These are phyloP conservation scores for Andrena bucephala DNA, from an alignment of 2,888 invertebrate genomes.

Conservation along the genomic window DNA sequence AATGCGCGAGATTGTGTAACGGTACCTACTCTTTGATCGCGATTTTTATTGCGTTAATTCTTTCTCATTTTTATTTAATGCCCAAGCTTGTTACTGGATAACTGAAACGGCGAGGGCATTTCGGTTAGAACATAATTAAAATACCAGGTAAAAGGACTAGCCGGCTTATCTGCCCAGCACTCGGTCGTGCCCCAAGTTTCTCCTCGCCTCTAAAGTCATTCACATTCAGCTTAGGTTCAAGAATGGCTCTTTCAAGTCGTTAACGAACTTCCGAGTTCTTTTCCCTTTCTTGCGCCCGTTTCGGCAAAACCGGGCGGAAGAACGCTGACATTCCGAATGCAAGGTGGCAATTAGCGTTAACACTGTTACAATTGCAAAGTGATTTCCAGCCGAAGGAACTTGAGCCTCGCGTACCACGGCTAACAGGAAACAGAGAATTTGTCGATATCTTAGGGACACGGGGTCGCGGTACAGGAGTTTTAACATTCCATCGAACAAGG, in stretches of 20 bases:
- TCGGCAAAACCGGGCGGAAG: constrained; percentile 32
- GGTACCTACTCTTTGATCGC: neutral
- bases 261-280: constrained; percentile 54
- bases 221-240: constrained; percentile 46
- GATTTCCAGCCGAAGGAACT: constrained; percentile 40
- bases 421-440: neutral
- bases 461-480: neutral
- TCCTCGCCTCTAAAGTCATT: constrained; percentile 24
- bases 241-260: constrained; percentile 52
- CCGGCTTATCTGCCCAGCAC: neutral
- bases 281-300: constrained; percentile 24
- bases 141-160: neutral
- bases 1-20: constrained; percentile 5
- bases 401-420: neutral
- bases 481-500: neutral
- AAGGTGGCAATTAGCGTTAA: constrained; percentile 57
- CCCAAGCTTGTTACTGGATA: neutral
- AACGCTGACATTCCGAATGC: constrained; percentile 56
- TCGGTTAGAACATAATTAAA: constrained; percentile 35
- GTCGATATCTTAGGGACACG: constrained; percentile 3
- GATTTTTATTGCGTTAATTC: neutral
- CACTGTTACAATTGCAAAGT: constrained; percentile 46
- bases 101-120: neutral
- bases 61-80: neutral
- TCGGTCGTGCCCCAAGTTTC: constrained; percentile 20